These are phyloP conservation scores for Melanargia galathea DNA, from an alignment of 2,888 invertebrate genomes.

Conservation along the genomic window DNA sequence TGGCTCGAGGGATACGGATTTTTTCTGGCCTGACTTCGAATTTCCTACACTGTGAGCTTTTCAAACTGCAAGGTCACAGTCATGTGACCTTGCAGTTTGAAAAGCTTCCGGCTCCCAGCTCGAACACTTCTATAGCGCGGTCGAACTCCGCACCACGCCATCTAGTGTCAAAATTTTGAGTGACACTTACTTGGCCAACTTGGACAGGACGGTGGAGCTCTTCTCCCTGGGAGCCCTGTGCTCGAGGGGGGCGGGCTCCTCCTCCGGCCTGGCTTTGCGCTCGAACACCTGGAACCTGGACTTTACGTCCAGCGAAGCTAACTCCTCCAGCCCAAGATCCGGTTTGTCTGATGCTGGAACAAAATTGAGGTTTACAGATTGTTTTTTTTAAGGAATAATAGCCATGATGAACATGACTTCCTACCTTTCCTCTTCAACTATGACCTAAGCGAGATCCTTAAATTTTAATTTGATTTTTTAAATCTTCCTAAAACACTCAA, in stretches of 20 bases:
- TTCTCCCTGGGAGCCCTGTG: slow-evolving; percentile 60
- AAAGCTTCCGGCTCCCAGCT: neutral
- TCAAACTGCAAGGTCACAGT: no score
- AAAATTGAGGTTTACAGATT: slow-evolving; percentile 16
- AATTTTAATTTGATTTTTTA: no score
- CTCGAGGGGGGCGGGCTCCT: slow-evolving; percentile 60
- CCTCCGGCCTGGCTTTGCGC: slow-evolving; percentile 76
- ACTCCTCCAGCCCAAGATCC: slow-evolving; percentile 91
- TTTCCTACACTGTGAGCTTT: no score
- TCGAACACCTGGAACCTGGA: slow-evolving; percentile 94
- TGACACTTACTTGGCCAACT: slow-evolving; percentile 87
- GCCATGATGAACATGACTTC: no score
- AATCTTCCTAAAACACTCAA: neutral
- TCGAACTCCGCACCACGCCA: neutral
- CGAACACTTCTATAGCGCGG: neutral
- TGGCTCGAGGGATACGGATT: no score
- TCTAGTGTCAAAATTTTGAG: neutral
- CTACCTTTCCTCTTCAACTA: no score
- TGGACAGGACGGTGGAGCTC: slow-evolving; percentile 89
- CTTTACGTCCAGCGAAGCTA: slow-evolving; percentile 91
- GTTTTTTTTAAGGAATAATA: neutral
- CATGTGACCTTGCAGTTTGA: no score
- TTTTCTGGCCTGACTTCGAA: no score
- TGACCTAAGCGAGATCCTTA: no score
- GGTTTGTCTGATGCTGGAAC: slow-evolving; percentile 91